These are phyloP conservation scores for Syrmaticus mikado DNA, from an alignment of 2,113 vertebrate species.

Conservation along the genomic window DNA sequence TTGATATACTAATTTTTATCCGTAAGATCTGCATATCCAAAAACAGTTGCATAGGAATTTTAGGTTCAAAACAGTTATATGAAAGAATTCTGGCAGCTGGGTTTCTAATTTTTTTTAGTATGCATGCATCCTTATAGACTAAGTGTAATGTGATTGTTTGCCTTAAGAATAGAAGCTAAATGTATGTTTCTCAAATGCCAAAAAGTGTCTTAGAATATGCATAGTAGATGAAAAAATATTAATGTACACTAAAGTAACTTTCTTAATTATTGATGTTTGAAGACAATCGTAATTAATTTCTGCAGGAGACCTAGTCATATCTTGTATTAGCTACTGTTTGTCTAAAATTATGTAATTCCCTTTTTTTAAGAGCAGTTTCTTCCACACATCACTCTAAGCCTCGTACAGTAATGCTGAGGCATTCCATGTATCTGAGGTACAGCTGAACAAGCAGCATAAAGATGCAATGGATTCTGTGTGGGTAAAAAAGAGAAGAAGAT, in stretches of 20 bases:
- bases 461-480: neutral
- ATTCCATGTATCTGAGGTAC: neutral
- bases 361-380: neutral
- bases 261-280: neutral
- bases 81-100: neutral
- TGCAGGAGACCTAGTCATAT: neutral
- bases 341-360: neutral
- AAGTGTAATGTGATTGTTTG: neutral
- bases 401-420: neutral
- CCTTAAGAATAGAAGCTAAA: neutral
- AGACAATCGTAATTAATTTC: neutral
- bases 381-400: neutral
- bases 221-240: neutral
- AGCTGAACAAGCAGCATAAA: neutral
- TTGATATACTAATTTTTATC: neutral
- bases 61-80: neutral
- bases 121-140: rapidly evolving
- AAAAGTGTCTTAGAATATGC: neutral
- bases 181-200: neutral
- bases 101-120: neutral
- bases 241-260: neutral
- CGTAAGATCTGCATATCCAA: neutral
- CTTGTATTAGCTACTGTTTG: neutral
- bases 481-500: neutral
- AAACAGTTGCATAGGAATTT: neutral